A percentile compares a stretch with the other conserved stretches of the same genome.
These are phyloP conservation scores for Chanos chanos DNA, from an alignment of 2,797 vertebrate species.

Conservation along the genomic window DNA sequence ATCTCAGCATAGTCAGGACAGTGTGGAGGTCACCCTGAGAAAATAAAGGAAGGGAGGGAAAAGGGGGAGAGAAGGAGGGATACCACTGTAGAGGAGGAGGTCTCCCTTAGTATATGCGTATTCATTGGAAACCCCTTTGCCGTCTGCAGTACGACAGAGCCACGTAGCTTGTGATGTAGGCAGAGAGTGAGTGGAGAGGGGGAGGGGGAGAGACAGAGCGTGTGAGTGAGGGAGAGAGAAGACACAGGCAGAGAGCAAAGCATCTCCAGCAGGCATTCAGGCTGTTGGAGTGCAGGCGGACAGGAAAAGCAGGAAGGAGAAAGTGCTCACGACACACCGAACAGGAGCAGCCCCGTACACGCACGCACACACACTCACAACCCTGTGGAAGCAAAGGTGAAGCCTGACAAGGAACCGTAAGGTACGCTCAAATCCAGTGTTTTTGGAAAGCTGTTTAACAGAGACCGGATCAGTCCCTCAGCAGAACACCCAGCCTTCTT, in stretches of 20 bases:
- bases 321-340: constrained; percentile 43
- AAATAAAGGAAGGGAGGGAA: background rate
- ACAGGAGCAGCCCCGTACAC: constrained; percentile 10
- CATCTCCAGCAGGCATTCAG: constrained; percentile 66
- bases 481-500: constrained; percentile 37
- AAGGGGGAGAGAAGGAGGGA: background rate
- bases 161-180: constrained; percentile 64
- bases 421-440: too few species aligned
- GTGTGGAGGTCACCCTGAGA: constrained; percentile 38
- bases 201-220: constrained; percentile 38
- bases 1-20: background rate
- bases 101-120: constrained; percentile 23
- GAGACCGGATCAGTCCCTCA: constrained; percentile 12
- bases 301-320: constrained; percentile 49
- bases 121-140: constrained; percentile 48
- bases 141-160: constrained; percentile 41
- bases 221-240: background rate
- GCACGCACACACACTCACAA: background rate
- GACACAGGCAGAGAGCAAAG: constrained; percentile 26
- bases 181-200: constrained; percentile 59
- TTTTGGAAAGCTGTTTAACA: too few species aligned
- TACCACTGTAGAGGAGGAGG: constrained; percentile 11
- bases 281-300: constrained; percentile 55
- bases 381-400: constrained; percentile 1
- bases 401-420: too few species aligned